These are phyloP conservation scores for Poeciliopsis occidentalis DNA, from an alignment of 2,113 vertebrate species.

Conservation along the genomic window DNA sequence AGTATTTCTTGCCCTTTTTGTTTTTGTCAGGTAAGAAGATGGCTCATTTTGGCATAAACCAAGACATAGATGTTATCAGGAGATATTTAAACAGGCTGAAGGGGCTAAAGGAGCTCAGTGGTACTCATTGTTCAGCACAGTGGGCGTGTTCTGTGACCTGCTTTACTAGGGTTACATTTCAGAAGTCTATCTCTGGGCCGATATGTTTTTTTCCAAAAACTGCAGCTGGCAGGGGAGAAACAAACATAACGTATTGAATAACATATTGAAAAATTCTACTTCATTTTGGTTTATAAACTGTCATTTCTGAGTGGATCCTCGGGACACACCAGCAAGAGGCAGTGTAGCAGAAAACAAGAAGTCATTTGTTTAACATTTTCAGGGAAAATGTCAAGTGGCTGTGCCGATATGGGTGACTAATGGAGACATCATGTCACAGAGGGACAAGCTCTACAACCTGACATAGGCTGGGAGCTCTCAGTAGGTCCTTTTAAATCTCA, in stretches of 20 bases:
- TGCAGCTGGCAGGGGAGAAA: neutral
- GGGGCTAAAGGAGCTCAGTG: slow-evolving; percentile 53
- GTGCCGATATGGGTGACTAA: slow-evolving; percentile 52
- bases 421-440: slow-evolving; percentile 49
- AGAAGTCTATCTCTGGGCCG: slow-evolving; percentile 36
- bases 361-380: slow-evolving; percentile 45
- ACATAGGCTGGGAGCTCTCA: slow-evolving; percentile 34
- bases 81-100: slow-evolving; percentile 67
- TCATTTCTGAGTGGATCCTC: slow-evolving; percentile 6
- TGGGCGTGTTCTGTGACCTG: slow-evolving; percentile 67
- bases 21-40: slow-evolving; percentile 53
- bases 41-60: slow-evolving; percentile 31
- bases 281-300: neutral
- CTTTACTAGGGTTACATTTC: slow-evolving; percentile 68
- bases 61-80: slow-evolving; percentile 66
- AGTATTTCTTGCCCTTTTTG: slow-evolving; percentile 26
- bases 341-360: slow-evolving; percentile 46
- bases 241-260: neutral
- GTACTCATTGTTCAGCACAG: slow-evolving; percentile 62
- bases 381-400: slow-evolving; percentile 62
- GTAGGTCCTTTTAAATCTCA: slow-evolving; percentile 37
- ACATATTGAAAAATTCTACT: neutral
- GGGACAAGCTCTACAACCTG: slow-evolving; percentile 12
- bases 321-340: slow-evolving; percentile 7
- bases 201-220: slow-evolving; percentile 16